Conservation (phyloP, 2,797 vertebrate genomes). For the Margarornis squamiger region DNA sequence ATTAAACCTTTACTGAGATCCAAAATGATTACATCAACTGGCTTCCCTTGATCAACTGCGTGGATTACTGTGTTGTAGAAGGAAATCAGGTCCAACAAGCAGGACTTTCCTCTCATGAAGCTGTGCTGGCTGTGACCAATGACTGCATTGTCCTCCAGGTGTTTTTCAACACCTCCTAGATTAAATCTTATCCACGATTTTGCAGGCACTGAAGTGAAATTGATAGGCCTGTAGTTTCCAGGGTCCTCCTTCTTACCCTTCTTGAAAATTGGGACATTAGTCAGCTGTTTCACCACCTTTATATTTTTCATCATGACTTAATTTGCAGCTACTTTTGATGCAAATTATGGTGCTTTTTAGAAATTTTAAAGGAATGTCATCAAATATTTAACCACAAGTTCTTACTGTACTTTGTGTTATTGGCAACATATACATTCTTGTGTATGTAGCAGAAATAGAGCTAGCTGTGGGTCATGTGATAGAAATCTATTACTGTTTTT, state of each 20-base stretch:
- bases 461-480: not conserved
- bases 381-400: not conserved
- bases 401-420: not conserved
- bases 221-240: not conserved
- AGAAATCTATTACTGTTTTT: not conserved
- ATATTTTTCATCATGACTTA: not conserved
- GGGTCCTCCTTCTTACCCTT: not conserved
- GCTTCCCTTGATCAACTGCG: not conserved
- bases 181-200: not conserved
- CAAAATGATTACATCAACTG: not conserved
- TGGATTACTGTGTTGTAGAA: fast-evolving
- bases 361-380: not conserved
- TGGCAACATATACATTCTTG: not conserved
- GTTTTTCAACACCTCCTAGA: not conserved
- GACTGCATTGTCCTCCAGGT: not conserved
- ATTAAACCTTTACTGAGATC: not conserved
- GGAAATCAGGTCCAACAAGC: not conserved
- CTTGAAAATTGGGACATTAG: not conserved
- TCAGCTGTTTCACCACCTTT: not conserved
- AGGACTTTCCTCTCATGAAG: not conserved
- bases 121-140: not conserved
- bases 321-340: not conserved
- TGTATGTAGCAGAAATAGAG: not conserved
- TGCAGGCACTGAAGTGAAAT: not conserved
- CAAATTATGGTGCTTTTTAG: not conserved